phyloP scores from a whole-genome alignment of 2,113 vertebrate genomes.

The Thermophis baileyi region DNA sequence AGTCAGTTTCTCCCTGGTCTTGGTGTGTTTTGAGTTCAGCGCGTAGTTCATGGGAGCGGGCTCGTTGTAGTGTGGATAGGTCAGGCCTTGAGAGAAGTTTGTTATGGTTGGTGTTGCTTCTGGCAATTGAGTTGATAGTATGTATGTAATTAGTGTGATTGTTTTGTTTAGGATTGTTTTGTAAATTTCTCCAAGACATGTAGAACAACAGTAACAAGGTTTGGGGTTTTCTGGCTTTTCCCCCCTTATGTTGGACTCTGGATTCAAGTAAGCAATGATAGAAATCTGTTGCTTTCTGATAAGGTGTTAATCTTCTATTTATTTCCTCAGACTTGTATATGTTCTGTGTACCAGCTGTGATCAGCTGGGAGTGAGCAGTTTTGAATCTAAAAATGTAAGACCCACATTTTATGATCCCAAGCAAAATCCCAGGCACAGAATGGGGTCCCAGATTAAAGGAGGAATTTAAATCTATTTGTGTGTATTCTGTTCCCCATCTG shows the following conservation, averaged over 20 bases:
- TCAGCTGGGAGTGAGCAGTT: slow-evolving; percentile 4
- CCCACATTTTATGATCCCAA: slow-evolving; percentile 23
- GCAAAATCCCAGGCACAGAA: slow-evolving; percentile 21
- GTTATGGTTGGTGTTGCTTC: too few species aligned
- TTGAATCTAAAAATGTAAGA: slow-evolving; percentile 33
- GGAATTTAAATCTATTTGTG: slow-evolving; percentile 52
- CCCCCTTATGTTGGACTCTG: background rate
- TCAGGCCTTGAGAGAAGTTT: too few species aligned
- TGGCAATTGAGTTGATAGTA: too few species aligned
- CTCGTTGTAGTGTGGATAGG: too few species aligned
- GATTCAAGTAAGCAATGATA: background rate
- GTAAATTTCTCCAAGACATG: background rate
- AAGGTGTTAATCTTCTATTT: slow-evolving; percentile 20
- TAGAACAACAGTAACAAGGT: background rate
- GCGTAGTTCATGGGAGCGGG: too few species aligned
- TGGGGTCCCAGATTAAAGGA: slow-evolving; percentile 22
- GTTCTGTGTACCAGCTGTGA: background rate
- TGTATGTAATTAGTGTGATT: too few species aligned
- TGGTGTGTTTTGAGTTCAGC: too few species aligned
- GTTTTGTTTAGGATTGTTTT: background rate
- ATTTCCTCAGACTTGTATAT: slow-evolving; percentile 32
- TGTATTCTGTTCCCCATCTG: slow-evolving; percentile 36
- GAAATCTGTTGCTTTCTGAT: background rate
- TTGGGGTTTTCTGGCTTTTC: background rate
- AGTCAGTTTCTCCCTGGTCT: too few species aligned